phyloP scores from a whole-genome alignment of 1,140 invertebrate species.

The Aethina tumida region DNA sequence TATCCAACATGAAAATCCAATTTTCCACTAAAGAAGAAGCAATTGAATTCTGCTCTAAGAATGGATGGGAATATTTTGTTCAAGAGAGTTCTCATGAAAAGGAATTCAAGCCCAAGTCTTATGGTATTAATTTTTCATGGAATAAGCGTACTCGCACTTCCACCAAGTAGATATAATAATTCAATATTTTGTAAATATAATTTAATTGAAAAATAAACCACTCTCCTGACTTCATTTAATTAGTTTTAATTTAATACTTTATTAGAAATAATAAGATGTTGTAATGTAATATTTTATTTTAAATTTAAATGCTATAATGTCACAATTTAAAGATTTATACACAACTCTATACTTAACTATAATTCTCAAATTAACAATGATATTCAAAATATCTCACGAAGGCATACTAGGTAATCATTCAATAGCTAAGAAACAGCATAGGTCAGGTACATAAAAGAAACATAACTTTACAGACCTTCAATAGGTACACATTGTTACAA shows the following conservation, averaged over 20 bases:
- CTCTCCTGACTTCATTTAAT: no score
- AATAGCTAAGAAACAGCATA: constrained; percentile 13
- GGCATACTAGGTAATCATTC: constrained; percentile 17
- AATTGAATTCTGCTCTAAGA: constrained; percentile 86
- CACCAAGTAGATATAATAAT: constrained; percentile 89
- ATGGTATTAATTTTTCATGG: constrained; percentile 94
- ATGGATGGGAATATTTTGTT: constrained; percentile 85
- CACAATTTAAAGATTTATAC: constrained; percentile 16
- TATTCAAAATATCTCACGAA: constrained; percentile 18
- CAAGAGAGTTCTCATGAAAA: constrained; percentile 59
- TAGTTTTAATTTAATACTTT: no score
- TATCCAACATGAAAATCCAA: constrained; percentile 82
- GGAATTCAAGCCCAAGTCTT: constrained; percentile 75
- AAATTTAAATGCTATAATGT: constrained; percentile 18
- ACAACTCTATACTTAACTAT: constrained; percentile 15
- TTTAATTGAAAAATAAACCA: no score
- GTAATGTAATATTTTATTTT: constrained; percentile 18
- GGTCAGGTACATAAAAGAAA: constrained; percentile 10
- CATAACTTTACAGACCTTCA: constrained; percentile 3
- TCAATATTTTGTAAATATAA: no score
- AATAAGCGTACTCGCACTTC: constrained; percentile 87
- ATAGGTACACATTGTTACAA: background rate
- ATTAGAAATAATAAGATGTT: no score
- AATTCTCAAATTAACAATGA: constrained; percentile 16
- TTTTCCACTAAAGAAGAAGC: constrained; percentile 81